Percentiles rank a stretch among this genome's conserved stretches.
Evolutionary conservation across 2,113 vertebrate species (phyloP).

Genomic region (Pedetes capensis): DNA sequence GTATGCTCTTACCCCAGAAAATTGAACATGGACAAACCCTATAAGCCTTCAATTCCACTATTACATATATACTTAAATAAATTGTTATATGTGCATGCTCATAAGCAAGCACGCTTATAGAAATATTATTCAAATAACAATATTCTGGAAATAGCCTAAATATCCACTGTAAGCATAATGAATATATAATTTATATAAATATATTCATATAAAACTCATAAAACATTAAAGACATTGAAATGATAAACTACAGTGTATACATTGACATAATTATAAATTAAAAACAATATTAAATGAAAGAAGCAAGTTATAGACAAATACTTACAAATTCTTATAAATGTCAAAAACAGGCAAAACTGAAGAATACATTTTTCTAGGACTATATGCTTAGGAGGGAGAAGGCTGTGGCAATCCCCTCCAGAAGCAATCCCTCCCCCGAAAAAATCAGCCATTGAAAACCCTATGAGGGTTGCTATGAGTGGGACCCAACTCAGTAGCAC

Average conservation of each 20-base stretch:
- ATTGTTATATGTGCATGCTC: not conserved
- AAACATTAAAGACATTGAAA: not conserved
- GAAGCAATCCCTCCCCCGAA: no score
- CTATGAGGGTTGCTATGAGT: no score
- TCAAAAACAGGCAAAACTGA: not conserved
- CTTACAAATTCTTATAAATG: slow-evolving; percentile 10
- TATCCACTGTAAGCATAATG: not conserved
- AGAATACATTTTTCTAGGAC: not conserved
- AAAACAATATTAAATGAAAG: not conserved
- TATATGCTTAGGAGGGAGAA: not conserved
- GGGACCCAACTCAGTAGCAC: no score
- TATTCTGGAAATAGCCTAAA: not conserved
- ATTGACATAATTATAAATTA: not conserved
- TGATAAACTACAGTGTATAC: not conserved
- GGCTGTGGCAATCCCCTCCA: no score
- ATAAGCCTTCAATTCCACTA: not conserved
- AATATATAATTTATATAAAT: not conserved
- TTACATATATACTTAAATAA: not conserved
- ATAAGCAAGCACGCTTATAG: not conserved
- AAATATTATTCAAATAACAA: not conserved
- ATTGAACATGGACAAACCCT: not conserved
- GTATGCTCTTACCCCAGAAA: not conserved
- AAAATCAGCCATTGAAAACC: no score
- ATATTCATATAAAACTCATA: not conserved
- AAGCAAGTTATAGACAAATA: not conserved